Evolutionary conservation across 2,888 invertebrate genomes (phyloP), one percentile per base, ranked within the genome.

Genomic region (Sinotaia quadrata): DNA sequence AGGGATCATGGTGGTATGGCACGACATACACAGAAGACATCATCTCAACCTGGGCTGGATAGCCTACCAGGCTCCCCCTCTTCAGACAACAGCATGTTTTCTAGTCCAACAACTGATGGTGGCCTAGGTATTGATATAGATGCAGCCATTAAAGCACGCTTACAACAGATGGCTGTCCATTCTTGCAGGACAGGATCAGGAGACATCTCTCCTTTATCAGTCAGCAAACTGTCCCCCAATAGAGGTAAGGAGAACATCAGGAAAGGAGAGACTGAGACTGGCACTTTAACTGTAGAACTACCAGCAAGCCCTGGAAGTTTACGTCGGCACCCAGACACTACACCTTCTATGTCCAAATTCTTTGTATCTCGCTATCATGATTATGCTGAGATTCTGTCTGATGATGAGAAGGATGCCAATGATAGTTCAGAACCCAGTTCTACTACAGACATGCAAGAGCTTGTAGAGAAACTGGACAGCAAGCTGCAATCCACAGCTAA

Each of bases 321-420:
- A 47, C 65, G 80, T 27, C 77, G 78, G 66, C 49, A 52, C n/a
- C n/a, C 34, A 12, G 67, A 67, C 29, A 10, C 36, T 5, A 61
- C 63, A 4, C 52, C 58, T 2, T 58, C 27, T 34, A 34, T 31
- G 10, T 68, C 68, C 41, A 72, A 74, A 47, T 75, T 74, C 56
- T 83, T 81, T 56, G 80, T 77, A 59, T 81, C 82, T 10, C 76
- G 78, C 21, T 69, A 77, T 67, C 83, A 84, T 69, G 84, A 84
- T 70, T 83, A 83, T 76, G 83, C 81, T 29, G 84, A 84, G 75
- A 82, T 84, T 58, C 69, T 81, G 52, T 78, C 81, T 12, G 78
- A 78, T 41, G 78, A 78, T 58, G 76, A 80, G 1, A 15, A 33
- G 15, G 66, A 33, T n/a, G n/a, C 70, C 33, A 36, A 54, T 65